phyloP scores from a whole-genome alignment of 2,888 invertebrate genomes.

The Salpingus planirostris region DNA sequence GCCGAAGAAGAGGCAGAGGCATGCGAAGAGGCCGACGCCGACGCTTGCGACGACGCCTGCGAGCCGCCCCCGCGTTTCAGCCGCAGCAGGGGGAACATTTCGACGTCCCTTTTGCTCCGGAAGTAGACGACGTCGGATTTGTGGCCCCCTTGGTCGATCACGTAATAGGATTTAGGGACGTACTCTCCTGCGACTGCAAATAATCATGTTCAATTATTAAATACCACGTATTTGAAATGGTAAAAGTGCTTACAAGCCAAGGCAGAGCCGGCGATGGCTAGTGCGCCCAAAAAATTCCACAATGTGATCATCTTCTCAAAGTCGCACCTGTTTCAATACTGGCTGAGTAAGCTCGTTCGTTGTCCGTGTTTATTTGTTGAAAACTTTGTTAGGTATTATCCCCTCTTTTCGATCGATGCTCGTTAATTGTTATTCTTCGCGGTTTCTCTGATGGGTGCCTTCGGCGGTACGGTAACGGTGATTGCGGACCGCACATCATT shows the following conservation, averaged over 20 bases:
- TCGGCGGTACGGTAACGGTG: too few species aligned
- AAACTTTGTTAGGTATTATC: too few species aligned
- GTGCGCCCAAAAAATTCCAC: slow-evolving; percentile 1
- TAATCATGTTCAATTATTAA: background rate
- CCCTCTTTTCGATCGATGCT: too few species aligned
- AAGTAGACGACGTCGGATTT: slow-evolving; percentile 38
- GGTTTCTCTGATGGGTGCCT: too few species aligned
- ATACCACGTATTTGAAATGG: background rate
- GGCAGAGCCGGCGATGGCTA: slow-evolving; percentile 2
- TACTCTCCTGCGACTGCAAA: slow-evolving; percentile 48
- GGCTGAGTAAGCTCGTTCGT: too few species aligned
- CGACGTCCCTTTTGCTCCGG: slow-evolving; percentile 25
- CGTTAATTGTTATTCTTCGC: too few species aligned
- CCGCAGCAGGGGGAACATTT: slow-evolving; percentile 17
- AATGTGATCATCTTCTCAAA: too few species aligned
- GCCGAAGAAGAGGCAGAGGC: slow-evolving; percentile 17
- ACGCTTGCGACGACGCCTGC: slow-evolving; percentile 9
- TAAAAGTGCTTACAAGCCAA: slow-evolving; percentile 6
- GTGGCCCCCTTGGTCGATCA: slow-evolving; percentile 49
- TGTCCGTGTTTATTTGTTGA: too few species aligned
- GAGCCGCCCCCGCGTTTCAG: slow-evolving; percentile 20
- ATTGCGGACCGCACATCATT: too few species aligned
- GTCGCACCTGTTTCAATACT: too few species aligned
- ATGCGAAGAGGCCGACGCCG: slow-evolving; percentile 1
- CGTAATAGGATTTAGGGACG: slow-evolving; percentile 51